Evolutionary conservation across 2,888 invertebrate species (phyloP).

Genomic region (Tetheella fluctuosa): DNA sequence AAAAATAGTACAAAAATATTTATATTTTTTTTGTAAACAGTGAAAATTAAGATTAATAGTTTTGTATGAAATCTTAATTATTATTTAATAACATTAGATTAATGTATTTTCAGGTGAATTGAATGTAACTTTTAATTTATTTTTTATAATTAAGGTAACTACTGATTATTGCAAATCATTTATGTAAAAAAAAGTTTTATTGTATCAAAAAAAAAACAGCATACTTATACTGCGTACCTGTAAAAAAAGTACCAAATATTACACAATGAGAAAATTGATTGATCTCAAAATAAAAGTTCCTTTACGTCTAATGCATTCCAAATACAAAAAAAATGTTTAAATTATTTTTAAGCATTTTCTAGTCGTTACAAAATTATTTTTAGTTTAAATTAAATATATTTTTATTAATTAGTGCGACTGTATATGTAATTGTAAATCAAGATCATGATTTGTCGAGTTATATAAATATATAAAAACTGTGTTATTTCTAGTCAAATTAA

Average conservation of each 20-base stretch:
- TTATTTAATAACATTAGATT: too few species aligned
- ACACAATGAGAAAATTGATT: slow-evolving; percentile 29
- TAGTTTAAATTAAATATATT: slow-evolving; percentile 19
- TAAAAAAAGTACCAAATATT: neutral
- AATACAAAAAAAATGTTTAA: slow-evolving; percentile 38
- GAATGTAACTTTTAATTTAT: too few species aligned
- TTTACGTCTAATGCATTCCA: slow-evolving; percentile 45
- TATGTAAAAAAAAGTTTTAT: neutral
- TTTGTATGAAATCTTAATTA: neutral
- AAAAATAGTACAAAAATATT: neutral
- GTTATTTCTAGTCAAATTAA: slow-evolving; percentile 82
- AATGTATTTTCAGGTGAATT: too few species aligned
- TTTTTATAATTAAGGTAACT: too few species aligned
- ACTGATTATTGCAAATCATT: too few species aligned
- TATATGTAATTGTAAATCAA: slow-evolving; percentile 49
- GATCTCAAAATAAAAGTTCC: slow-evolving; percentile 51
- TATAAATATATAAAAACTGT: slow-evolving; percentile 48
- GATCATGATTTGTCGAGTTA: slow-evolving; percentile 67
- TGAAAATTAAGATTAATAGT: neutral
- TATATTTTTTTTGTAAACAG: neutral
- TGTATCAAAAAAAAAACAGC: neutral
- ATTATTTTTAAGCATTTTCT: slow-evolving; percentile 27
- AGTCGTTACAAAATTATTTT: slow-evolving; percentile 25
- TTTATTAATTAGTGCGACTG: slow-evolving; percentile 68
- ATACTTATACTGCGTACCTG: neutral